A percentile compares a stretch with the other conserved stretches of the same genome.
phyloP scores from a whole-genome alignment of 2,113 vertebrate genomes.

The Mastomys coucha region DNA sequence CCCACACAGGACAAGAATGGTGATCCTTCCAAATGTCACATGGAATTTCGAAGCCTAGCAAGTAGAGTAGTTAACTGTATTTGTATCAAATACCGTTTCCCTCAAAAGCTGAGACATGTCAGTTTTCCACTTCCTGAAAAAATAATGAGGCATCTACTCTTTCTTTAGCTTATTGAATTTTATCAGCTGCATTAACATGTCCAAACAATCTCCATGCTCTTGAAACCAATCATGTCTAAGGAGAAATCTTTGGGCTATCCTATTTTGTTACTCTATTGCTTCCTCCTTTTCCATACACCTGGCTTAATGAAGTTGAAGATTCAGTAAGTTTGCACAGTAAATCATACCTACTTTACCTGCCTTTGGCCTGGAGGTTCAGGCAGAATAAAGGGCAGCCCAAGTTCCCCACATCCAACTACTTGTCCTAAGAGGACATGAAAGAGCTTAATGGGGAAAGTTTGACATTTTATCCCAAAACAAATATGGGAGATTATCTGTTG shows the following conservation, averaged over 20 bases:
- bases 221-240: constrained; percentile 1
- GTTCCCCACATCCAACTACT: constrained; percentile 62
- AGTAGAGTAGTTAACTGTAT: background rate
- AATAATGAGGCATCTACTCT: background rate
- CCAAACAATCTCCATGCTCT: background rate
- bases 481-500: constrained; percentile 75
- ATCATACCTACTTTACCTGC: background rate
- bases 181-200: constrained; percentile 12
- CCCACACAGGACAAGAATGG: background rate
- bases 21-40: background rate
- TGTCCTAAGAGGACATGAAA: constrained; percentile 72
- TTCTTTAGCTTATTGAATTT: background rate
- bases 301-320: background rate
- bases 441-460: constrained; percentile 75
- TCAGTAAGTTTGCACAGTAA: background rate
- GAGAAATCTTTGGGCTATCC: background rate
- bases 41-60: constrained; percentile 5
- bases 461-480: constrained; percentile 80
- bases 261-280: background rate
- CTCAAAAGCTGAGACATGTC: background rate
- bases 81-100: background rate
- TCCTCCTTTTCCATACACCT: background rate
- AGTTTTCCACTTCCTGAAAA: background rate
- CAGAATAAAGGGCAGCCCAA: constrained; percentile 29
- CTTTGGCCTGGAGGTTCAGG: background rate